Percentiles rank a stretch among this genome's conserved stretches.
These are phyloP conservation scores for Pseudococcus longispinus DNA, from an alignment of 2,888 invertebrate genomes.

Conservation along the genomic window DNA sequence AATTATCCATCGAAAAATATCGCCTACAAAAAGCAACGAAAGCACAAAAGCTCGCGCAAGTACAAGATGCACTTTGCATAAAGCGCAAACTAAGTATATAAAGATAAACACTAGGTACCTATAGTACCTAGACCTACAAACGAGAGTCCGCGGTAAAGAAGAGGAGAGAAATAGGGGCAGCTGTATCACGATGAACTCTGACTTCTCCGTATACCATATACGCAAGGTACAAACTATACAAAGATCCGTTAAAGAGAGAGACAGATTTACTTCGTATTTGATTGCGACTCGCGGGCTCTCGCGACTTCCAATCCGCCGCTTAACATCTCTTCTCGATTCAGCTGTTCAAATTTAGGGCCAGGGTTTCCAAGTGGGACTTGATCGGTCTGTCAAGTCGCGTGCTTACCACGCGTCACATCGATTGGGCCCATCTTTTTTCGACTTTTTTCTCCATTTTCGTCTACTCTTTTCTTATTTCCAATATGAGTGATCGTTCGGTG, in stretches of 20 bases:
- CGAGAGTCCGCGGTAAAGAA: background rate
- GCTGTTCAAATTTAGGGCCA: slow-evolving; percentile 52
- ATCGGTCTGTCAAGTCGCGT: slow-evolving; percentile 52
- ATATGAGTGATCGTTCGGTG: background rate
- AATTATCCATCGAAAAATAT: background rate
- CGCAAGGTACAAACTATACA: slow-evolving; percentile 30
- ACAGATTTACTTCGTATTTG: slow-evolving; percentile 48
- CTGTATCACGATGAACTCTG: slow-evolving; percentile 41
- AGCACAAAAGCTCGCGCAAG: background rate
- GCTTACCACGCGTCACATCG: slow-evolving; percentile 40
- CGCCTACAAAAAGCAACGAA: background rate
- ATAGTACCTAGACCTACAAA: background rate
- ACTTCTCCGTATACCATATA: background rate
- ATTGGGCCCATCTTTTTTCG: background rate
- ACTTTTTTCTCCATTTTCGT: slow-evolving; percentile 6
- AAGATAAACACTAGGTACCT: background rate
- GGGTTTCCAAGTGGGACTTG: slow-evolving; percentile 49
- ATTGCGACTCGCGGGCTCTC: slow-evolving; percentile 36
- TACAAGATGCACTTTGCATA: background rate
- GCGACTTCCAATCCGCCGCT: slow-evolving; percentile 37
- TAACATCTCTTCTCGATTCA: slow-evolving; percentile 50
- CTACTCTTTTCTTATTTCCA: background rate
- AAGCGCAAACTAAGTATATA: background rate
- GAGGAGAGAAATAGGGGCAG: background rate
- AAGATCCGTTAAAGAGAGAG: slow-evolving; percentile 53